phyloP scores from a whole-genome alignment of 1,140 invertebrate genomes.

The Mycetomoellerius zeteki region DNA sequence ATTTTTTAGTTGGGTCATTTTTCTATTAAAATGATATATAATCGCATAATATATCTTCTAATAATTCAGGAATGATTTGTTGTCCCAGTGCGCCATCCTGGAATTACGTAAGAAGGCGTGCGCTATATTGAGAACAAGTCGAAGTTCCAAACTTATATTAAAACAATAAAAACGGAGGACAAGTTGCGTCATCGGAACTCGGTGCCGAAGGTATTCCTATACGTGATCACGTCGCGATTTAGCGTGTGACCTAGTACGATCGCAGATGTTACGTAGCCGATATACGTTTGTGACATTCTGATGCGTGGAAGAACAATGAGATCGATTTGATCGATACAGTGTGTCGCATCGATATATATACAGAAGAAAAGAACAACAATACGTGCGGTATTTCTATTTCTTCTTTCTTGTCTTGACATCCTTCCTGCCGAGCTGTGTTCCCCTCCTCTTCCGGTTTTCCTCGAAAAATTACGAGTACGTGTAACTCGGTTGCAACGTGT shows the following conservation, averaged over 20 bases:
- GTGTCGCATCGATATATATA: not conserved
- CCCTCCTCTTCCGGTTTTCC: not conserved
- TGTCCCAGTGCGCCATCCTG: not conserved
- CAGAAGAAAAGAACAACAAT: not conserved
- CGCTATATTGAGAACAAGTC: constrained; percentile 20
- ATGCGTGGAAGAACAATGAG: constrained; percentile 13
- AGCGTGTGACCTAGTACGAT: constrained; percentile 53
- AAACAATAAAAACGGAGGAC: constrained; percentile 55
- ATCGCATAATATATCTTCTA: not conserved
- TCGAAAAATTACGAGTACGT: constrained; percentile 76
- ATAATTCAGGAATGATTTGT: constrained; percentile 15
- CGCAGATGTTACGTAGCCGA: constrained; percentile 54
- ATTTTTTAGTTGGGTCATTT: too few relatives aligned
- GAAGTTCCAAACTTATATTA: constrained; percentile 48
- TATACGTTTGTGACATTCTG: constrained; percentile 49
- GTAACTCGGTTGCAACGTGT: constrained; percentile 67
- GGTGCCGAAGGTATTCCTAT: constrained; percentile 47
- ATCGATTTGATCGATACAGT: constrained; percentile 46
- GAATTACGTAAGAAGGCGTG: constrained; percentile 10
- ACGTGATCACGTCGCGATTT: constrained; percentile 56
- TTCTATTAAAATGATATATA: not conserved
- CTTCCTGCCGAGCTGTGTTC: not conserved
- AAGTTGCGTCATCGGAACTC: constrained; percentile 41
- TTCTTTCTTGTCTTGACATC: not conserved
- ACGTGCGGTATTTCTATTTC: constrained; percentile 7